phyloP scores from a whole-genome alignment of 2,888 invertebrate genomes.

The Dynastes hyllus region DNA sequence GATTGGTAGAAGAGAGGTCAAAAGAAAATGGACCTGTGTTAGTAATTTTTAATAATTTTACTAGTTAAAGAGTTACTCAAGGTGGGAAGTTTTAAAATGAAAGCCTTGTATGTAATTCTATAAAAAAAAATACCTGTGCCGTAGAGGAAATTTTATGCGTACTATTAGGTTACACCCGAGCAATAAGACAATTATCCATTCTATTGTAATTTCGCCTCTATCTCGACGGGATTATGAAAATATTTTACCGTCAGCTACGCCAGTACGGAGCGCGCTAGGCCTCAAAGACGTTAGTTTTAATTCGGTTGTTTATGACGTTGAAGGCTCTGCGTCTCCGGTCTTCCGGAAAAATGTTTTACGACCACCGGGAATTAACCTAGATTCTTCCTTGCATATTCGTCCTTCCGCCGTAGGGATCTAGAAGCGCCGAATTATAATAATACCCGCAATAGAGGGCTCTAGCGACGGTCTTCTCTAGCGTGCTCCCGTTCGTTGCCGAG shows the following conservation, averaged over 20 bases:
- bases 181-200: no score
- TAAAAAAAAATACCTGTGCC: neutral
- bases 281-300: conserved; percentile 45
- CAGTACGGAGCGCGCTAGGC: no score
- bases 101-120: neutral
- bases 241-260: neutral
- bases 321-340: conserved; percentile 15
- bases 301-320: conserved; percentile 44
- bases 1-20: no score
- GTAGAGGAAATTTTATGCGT: no score
- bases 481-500: no score
- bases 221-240: neutral
- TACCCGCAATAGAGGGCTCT: conserved; percentile 5
- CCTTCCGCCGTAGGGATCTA: neutral
- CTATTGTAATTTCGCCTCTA: no score
- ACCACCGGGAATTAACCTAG: conserved; percentile 42
- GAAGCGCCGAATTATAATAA: conserved; percentile 18
- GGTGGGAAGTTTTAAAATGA: no score
- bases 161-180: no score
- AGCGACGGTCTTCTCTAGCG: neutral
- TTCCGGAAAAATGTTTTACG: conserved; percentile 49
- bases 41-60: no score
- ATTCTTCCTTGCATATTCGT: conserved; percentile 34
- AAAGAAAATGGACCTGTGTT: no score
- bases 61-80: no score